Percentiles rank a stretch among this genome's conserved stretches.
These are phyloP conservation scores for Adelosebastes latens DNA, from an alignment of 2,797 vertebrate species.

Conservation along the genomic window DNA sequence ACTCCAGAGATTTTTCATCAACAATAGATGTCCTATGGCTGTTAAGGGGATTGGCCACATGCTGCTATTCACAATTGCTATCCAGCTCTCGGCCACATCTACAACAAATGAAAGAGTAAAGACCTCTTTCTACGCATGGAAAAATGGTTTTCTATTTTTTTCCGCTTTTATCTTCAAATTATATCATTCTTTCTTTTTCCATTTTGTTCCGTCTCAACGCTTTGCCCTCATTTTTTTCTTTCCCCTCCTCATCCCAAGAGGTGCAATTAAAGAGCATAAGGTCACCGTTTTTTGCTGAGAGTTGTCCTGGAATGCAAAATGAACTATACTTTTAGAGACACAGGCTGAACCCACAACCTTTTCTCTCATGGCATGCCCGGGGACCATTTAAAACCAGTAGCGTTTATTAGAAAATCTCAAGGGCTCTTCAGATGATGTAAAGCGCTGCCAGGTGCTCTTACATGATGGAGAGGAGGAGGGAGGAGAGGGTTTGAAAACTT, in stretches of 20 bases:
- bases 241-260: conserved; percentile 54
- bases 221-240: conserved; percentile 16
- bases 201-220: conserved; percentile 2
- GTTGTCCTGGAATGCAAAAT: conserved; percentile 65
- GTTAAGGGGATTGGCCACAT: conserved; percentile 67
- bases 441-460: conserved; percentile 34
- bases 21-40: conserved; percentile 66
- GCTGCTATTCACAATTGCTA: conserved; percentile 54
- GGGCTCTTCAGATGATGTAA: conserved; percentile 51
- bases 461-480: conserved; percentile 26
- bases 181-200: conserved; percentile 35
- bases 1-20: conserved; percentile 52
- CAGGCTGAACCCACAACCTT: conserved; percentile 52
- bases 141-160: conserved; percentile 21
- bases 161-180: conserved; percentile 29
- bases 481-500: conserved; percentile 31
- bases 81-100: conserved; percentile 18
- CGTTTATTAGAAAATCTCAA: conserved; percentile 58
- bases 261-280: conserved; percentile 71
- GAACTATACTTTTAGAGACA: conserved; percentile 30
- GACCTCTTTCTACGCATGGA: conserved; percentile 18
- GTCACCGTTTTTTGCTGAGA: conserved; percentile 44
- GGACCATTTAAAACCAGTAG: conserved; percentile 63
- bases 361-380: conserved; percentile 1
- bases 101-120: conserved; percentile 41